A percentile compares a stretch with the other conserved stretches of the same genome.
Evolutionary conservation across 2,888 invertebrate species (phyloP).

Genomic region (Tenthredo scrophulariae): DNA sequence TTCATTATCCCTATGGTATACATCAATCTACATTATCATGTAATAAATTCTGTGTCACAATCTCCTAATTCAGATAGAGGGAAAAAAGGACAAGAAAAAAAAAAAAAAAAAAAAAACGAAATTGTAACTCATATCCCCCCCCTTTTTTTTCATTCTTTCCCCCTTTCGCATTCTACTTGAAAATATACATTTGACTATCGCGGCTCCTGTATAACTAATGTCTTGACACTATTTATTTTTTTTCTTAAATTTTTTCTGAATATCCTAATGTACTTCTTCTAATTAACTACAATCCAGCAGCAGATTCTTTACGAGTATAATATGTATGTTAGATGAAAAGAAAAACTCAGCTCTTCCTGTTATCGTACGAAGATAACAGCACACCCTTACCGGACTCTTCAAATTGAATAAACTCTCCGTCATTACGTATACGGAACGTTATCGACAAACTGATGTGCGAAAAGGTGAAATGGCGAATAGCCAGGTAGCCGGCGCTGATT

Average conservation of each 20-base stretch:
- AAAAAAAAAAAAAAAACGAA: neutral
- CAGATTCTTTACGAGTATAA: constrained; percentile 14
- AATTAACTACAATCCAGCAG: neutral
- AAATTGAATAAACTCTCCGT: neutral
- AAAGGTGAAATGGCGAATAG: constrained; percentile 13
- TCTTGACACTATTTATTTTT: constrained; percentile 4
- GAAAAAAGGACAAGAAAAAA: neutral
- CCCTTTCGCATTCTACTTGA: neutral
- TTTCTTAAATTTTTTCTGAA: neutral
- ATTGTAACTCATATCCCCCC: neutral
- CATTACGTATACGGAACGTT: neutral
- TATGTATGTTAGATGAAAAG: no score
- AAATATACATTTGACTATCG: neutral
- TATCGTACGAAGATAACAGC: neutral
- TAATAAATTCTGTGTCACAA: neutral
- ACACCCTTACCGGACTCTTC: neutral
- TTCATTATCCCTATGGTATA: neutral
- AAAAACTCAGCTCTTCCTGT: neutral
- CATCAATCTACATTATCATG: neutral
- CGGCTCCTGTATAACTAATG: constrained; percentile 22
- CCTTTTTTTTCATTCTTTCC: neutral
- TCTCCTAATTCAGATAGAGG: neutral
- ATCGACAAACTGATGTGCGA: neutral
- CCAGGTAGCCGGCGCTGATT: neutral
- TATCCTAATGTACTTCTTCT: neutral